A percentile compares a stretch with the other conserved stretches of the same genome.
Conservation (phyloP, 2,113 vertebrate genomes). For the Leucopsar rothschildi region DNA sequence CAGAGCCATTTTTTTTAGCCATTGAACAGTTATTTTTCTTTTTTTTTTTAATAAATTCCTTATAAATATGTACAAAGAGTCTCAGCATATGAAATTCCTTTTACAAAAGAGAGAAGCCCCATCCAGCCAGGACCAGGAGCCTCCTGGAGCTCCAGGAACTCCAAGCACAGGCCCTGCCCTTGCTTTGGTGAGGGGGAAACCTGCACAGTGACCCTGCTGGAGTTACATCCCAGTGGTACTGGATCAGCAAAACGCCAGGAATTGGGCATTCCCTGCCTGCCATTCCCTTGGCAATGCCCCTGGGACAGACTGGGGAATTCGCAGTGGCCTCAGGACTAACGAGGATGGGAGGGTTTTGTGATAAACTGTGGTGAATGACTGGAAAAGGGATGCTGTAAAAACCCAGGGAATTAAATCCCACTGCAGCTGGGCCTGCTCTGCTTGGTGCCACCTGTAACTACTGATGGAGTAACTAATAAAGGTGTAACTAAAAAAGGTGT, state of each 20-base stretch:
- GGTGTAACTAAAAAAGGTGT: background rate
- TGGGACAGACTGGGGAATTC: background rate
- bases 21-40: slow-evolving; percentile 59
- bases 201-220: slow-evolving; percentile 20
- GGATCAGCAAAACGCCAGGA: background rate
- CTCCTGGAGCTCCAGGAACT: background rate
- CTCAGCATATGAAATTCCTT: slow-evolving; percentile 77
- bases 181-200: slow-evolving; percentile 26
- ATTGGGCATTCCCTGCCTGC: background rate
- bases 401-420: background rate
- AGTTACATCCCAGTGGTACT: background rate
- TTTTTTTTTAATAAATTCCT: slow-evolving; percentile 76
- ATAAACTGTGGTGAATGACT: background rate
- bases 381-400: background rate
- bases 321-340: background rate
- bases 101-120: slow-evolving; percentile 76
- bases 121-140: background rate
- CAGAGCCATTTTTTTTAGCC: background rate
- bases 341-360: background rate
- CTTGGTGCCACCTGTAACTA: background rate
- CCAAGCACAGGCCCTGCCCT: background rate
- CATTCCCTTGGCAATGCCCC: background rate
- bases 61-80: slow-evolving; percentile 84
- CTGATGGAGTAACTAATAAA: background rate
- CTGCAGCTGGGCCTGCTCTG: background rate